These are phyloP conservation scores for Nomada flava DNA, from an alignment of 2,888 invertebrate genomes.

Conservation along the genomic window DNA sequence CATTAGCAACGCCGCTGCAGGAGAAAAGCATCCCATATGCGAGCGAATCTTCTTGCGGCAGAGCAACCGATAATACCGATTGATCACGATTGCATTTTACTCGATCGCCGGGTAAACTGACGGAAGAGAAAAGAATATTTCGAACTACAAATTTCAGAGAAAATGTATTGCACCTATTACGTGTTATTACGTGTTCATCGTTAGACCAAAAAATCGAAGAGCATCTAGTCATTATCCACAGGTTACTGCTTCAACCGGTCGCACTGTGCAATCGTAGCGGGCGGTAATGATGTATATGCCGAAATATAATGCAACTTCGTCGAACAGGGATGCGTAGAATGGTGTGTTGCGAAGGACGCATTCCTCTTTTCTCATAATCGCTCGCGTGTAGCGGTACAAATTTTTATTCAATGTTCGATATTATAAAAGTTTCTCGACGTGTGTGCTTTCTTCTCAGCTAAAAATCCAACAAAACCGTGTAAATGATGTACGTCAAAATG, in stretches of 20 bases:
- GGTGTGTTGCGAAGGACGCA: background rate
- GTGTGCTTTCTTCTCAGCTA: background rate
- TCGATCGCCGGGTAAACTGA: background rate
- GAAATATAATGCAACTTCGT: no score
- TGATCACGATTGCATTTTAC: background rate
- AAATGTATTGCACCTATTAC: no score
- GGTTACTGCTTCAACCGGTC: background rate
- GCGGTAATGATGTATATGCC: no score
- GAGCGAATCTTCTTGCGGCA: conserved; percentile 54
- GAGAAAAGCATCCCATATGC: conserved; percentile 73
- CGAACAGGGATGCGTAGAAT: background rate
- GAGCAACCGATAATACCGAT: conserved; percentile 53
- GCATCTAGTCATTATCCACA: conserved; percentile 31
- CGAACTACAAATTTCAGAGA: background rate
- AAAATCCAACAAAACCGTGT: conserved; percentile 7
- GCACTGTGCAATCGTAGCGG: no score
- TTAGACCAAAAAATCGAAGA: background rate
- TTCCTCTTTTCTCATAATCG: background rate
- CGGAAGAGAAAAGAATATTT: background rate
- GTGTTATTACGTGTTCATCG: no score
- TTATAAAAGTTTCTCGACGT: background rate
- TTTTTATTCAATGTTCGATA: background rate
- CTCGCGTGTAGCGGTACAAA: background rate
- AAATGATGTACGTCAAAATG: conserved; percentile 5
- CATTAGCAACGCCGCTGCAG: conserved; percentile 73